A percentile compares a stretch with the other conserved stretches of the same genome.
These are phyloP conservation scores for Drosophila ananassae DNA, from an alignment of 1,140 invertebrate species.

Conservation along the genomic window DNA sequence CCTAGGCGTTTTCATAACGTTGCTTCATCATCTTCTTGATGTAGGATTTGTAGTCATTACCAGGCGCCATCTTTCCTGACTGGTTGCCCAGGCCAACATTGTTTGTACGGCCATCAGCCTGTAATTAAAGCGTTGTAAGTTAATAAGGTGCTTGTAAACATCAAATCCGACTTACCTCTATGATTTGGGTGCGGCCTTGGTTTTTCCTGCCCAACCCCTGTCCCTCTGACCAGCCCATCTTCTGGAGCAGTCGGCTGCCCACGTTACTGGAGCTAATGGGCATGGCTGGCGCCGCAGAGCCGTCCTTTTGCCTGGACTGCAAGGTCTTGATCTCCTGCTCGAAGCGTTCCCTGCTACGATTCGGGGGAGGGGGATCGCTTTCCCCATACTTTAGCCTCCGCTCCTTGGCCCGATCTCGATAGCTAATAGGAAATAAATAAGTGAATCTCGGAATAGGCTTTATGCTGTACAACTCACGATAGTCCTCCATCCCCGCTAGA, in stretches of 20 bases:
- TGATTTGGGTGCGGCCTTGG: conserved; percentile 96
- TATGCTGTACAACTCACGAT: conserved; percentile 42
- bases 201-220: conserved; percentile 96
- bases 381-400: conserved; percentile 97
- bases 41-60: conserved; percentile 94
- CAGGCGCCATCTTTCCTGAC: conserved; percentile 87
- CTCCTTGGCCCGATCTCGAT: conserved; percentile 98
- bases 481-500: conserved; percentile 18
- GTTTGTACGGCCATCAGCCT: conserved; percentile 85
- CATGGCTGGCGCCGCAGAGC: conserved; percentile 82
- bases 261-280: conserved; percentile 94
- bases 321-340: conserved; percentile 84
- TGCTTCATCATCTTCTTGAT: conserved; percentile 95
- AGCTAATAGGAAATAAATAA: conserved; percentile 84
- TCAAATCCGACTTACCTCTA: conserved; percentile 87
- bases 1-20: conserved; percentile 88
- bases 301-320: conserved; percentile 66
- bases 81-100: conserved; percentile 90
- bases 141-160: too few species aligned
- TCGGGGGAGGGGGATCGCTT: conserved; percentile 89
- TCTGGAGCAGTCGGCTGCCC: conserved; percentile 96
- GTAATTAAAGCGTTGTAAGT: neutral
- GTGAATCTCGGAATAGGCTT: neutral
- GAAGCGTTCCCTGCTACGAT: conserved; percentile 89
- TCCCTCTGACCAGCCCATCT: conserved; percentile 99